These are phyloP conservation scores for Actenoides hombroni DNA, from an alignment of 2,113 vertebrate species.

Conservation along the genomic window DNA sequence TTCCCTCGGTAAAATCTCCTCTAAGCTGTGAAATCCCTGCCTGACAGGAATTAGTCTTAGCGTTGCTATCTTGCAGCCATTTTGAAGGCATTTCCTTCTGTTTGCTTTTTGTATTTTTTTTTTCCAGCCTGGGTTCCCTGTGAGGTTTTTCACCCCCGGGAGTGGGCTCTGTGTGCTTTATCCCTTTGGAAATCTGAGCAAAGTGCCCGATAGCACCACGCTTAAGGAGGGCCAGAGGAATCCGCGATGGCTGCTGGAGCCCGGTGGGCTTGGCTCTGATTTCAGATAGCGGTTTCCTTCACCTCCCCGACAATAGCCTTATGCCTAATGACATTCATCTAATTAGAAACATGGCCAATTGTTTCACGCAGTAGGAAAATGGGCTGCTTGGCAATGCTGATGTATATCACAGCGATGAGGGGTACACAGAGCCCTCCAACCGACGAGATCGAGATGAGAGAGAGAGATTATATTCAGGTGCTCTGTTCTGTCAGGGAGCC, in stretches of 20 bases:
- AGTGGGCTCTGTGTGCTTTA: not conserved
- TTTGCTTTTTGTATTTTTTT: too few species aligned
- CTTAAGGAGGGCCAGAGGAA: not conserved
- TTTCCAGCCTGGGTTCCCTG: not conserved
- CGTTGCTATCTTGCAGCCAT: not conserved
- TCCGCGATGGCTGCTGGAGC: not conserved
- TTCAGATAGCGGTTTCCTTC: not conserved
- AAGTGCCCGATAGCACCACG: not conserved
- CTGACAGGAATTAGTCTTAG: not conserved
- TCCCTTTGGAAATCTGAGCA: not conserved
- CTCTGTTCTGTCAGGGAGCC: not conserved
- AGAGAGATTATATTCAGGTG: not conserved
- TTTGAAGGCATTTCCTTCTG: not conserved
- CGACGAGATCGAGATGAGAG: slow-evolving; percentile 4
- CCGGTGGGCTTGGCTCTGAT: not conserved
- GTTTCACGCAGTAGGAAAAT: slow-evolving; percentile 12
- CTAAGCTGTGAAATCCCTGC: not conserved
- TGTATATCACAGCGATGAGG: not conserved
- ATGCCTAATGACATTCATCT: not conserved
- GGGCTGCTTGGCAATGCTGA: not conserved
- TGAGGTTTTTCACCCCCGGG: not conserved
- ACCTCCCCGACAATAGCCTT: not conserved
- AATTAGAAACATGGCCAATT: slow-evolving; percentile 23
- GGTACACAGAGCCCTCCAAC: not conserved
- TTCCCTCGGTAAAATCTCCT: not conserved